Conservation (phyloP, 2,888 invertebrate species). For the Theristus sp. region DNA sequence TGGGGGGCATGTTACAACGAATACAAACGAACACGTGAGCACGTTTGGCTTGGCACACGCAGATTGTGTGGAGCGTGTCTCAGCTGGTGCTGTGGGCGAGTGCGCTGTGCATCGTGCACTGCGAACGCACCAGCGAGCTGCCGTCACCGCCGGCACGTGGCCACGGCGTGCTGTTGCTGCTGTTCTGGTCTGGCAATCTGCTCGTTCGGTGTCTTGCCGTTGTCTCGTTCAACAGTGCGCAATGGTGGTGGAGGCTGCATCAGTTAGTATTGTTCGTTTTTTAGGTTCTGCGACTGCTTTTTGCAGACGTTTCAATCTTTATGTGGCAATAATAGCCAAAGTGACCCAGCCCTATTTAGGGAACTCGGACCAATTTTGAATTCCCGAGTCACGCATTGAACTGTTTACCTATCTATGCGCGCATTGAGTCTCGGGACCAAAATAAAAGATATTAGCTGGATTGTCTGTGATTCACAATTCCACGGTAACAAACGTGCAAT, state of each 20-base stretch:
- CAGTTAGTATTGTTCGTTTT: background rate
- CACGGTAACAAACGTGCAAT: no score
- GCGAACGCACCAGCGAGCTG: background rate
- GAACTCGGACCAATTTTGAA: background rate
- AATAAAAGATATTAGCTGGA: no score
- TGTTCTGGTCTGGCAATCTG: constrained; percentile 3
- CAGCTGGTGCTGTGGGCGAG: background rate
- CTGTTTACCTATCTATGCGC: no score
- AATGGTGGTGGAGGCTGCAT: constrained; percentile 7
- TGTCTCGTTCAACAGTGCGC: constrained; percentile 5
- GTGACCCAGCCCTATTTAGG: background rate
- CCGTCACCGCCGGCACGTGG: background rate
- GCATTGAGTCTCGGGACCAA: no score
- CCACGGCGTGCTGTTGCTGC: constrained; percentile 5
- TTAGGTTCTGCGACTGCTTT: no score
- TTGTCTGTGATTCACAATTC: no score
- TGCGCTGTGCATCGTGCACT: background rate
- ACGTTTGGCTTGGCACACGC: no score
- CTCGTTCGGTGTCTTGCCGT: background rate
- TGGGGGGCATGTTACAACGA: no score
- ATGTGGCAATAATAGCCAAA: background rate
- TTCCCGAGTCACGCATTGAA: background rate
- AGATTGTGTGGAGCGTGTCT: background rate
- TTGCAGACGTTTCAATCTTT: no score
- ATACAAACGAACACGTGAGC: no score